Conservation (phyloP, 2,113 vertebrate genomes). For the Hymenochirus boettgeri region DNA sequence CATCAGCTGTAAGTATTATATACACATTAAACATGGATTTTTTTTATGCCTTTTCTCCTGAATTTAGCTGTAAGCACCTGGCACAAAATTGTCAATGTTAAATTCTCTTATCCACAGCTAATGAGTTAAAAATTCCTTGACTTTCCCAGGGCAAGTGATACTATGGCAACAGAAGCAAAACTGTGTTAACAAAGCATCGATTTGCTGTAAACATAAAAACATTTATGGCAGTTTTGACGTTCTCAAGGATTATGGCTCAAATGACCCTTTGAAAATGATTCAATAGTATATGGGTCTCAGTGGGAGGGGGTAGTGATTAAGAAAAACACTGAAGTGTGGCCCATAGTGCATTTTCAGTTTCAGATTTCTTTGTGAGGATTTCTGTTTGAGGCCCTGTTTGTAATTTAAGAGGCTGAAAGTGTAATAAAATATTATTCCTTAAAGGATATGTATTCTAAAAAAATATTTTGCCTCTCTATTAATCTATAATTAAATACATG, state of each 20-base stretch:
- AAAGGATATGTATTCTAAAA: no score
- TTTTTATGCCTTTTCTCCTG: background rate
- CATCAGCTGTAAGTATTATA: no score
- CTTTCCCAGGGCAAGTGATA: background rate
- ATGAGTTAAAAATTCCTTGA: background rate
- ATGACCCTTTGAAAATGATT: conserved; percentile 31
- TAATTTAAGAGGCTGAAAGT: no score
- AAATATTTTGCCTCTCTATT: no score
- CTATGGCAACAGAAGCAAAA: conserved; percentile 7
- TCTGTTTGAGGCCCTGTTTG: background rate
- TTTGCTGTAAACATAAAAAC: conserved; percentile 41
- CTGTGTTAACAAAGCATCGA: conserved; percentile 37
- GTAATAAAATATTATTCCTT: no score
- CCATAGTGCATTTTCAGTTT: background rate
- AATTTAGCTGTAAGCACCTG: conserved; percentile 9
- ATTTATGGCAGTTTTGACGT: conserved; percentile 39
- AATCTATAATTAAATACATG: no score
- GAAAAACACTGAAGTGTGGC: conserved; percentile 12
- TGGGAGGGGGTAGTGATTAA: conserved; percentile 22
- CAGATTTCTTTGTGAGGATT: background rate
- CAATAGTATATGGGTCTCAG: conserved; percentile 14
- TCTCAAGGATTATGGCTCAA: conserved; percentile 28
- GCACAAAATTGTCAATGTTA: no score
- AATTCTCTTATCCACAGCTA: background rate
- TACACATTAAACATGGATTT: no score